A percentile compares a stretch with the other conserved stretches of the same genome.
Evolutionary conservation across 2,797 vertebrate genomes (phyloP).

Genomic region (Poecilia wingei): DNA sequence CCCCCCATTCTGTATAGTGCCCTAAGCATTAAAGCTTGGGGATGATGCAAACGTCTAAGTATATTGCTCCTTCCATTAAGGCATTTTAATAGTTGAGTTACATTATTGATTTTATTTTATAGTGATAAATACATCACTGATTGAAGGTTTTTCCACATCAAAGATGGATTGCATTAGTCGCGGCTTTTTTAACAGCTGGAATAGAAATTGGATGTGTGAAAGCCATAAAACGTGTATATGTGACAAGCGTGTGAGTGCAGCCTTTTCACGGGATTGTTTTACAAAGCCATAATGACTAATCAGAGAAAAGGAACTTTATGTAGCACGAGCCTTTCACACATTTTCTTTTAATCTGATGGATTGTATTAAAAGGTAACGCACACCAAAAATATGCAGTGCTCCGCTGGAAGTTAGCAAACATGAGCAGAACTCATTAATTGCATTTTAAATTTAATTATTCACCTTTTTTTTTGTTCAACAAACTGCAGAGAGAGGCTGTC

Average conservation of each 20-base stretch:
- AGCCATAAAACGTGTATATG: conserved; percentile 69
- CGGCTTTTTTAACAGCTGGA: conserved; percentile 60
- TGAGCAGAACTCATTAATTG: conserved; percentile 16
- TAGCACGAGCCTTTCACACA: conserved; percentile 25
- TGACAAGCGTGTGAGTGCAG: conserved; percentile 54
- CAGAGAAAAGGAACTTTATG: conserved; percentile 39
- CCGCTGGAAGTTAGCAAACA: background rate
- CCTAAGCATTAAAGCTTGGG: conserved; percentile 71
- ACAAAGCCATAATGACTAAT: conserved; percentile 64
- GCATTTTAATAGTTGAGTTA: conserved; percentile 83
- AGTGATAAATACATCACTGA: conserved; percentile 84
- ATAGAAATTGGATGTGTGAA: conserved; percentile 53
- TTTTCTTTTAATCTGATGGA: conserved; percentile 17
- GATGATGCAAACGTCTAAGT: conserved; percentile 82
- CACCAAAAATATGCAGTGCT: conserved; percentile 5
- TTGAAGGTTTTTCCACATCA: conserved; percentile 78
- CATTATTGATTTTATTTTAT: conserved; percentile 85
- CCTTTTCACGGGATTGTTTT: conserved; percentile 61
- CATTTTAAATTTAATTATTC: conserved; percentile 24
- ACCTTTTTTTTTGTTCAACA: conserved; percentile 16
- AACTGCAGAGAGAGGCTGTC: conserved; percentile 23
- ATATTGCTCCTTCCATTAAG: conserved; percentile 85
- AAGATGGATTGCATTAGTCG: conserved; percentile 76
- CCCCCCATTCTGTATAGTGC: conserved; percentile 57
- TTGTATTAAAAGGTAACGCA: conserved; percentile 14